These are phyloP conservation scores for Aphodius sticticus DNA, from an alignment of 2,888 invertebrate genomes.

Conservation along the genomic window DNA sequence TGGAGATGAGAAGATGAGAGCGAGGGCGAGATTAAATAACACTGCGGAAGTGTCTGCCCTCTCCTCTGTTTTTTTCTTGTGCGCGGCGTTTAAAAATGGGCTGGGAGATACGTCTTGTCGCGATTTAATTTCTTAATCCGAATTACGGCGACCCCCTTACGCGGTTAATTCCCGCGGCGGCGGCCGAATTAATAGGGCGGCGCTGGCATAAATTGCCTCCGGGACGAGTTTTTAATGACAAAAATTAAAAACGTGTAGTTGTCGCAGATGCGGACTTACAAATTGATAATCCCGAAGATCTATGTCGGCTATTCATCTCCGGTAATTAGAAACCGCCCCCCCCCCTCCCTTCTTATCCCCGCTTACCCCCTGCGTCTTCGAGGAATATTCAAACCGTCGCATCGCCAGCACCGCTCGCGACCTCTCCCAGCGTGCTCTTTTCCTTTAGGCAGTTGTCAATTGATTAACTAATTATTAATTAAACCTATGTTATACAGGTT, in stretches of 20 bases:
- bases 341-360: not conserved
- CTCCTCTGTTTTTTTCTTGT: not conserved
- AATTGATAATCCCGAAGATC: slow-evolving; percentile 60
- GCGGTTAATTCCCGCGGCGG: slow-evolving; percentile 57
- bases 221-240: slow-evolving; percentile 60
- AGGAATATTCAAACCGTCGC: not conserved
- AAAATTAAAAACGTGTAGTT: slow-evolving; percentile 57
- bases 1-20: not conserved
- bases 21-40: not conserved
- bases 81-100: slow-evolving; percentile 25
- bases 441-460: too few relatives aligned
- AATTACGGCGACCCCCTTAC: slow-evolving; percentile 40
- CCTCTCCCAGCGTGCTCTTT: too few relatives aligned
- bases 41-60: not conserved
- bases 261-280: slow-evolving; percentile 59
- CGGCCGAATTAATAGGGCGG: slow-evolving; percentile 55
- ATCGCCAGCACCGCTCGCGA: too few relatives aligned
- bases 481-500: too few relatives aligned
- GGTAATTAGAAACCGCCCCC: slow-evolving; percentile 52
- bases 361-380: not conserved
- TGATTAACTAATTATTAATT: too few relatives aligned
- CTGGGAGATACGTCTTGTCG: slow-evolving; percentile 35
- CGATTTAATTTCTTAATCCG: slow-evolving; percentile 48
- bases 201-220: slow-evolving; percentile 14
- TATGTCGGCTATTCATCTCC: slow-evolving; percentile 56